Conservation (phyloP, 2,113 vertebrate species). For the Clupea harengus region DNA sequence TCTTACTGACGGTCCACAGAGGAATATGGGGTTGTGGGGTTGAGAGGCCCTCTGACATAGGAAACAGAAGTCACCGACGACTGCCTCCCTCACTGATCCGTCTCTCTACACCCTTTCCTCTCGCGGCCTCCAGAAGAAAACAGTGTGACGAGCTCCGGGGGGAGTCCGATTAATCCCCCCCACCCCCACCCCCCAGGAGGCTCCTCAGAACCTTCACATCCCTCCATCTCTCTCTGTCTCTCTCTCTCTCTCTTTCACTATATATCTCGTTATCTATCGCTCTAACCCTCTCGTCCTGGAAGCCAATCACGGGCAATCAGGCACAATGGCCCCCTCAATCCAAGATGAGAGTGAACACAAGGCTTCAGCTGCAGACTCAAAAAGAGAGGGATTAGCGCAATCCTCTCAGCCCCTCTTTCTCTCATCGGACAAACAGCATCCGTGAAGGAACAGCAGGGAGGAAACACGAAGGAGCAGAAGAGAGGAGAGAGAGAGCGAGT, state of each 20-base stretch:
- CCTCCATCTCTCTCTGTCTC: constrained; percentile 2
- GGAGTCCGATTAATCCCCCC: not conserved
- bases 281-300: constrained; percentile 25
- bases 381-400: constrained; percentile 36
- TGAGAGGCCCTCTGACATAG: not conserved
- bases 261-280: constrained; percentile 24
- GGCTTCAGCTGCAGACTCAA: constrained; percentile 16
- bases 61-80: not conserved
- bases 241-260: not conserved
- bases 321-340: constrained; percentile 20
- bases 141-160: not conserved
- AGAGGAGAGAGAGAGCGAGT: not conserved
- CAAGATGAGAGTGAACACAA: not conserved
- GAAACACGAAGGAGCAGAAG: not conserved
- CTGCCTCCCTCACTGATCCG: not conserved
- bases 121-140: not conserved
- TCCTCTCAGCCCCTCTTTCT: not conserved
- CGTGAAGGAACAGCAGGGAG: constrained; percentile 37
- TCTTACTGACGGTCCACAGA: not conserved
- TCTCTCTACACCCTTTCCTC: not conserved
- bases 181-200: not conserved
- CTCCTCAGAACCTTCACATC: not conserved
- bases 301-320: constrained; percentile 39
- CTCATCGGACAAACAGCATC: constrained; percentile 39
- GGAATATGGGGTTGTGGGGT: not conserved